phyloP scores from a whole-genome alignment of 2,113 vertebrate species.

The Corythornis cristatus region DNA sequence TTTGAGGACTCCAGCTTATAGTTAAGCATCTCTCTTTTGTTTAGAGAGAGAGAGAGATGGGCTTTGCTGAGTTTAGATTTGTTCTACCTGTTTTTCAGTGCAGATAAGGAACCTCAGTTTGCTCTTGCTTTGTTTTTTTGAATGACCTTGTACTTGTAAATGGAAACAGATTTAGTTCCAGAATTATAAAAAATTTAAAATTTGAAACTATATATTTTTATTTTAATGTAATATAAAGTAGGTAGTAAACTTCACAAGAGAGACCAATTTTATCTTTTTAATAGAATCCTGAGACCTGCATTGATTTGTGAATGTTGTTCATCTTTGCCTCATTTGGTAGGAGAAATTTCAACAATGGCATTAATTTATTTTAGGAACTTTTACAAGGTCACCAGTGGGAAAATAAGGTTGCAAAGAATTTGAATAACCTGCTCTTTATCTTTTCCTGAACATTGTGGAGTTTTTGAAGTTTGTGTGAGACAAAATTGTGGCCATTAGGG shows the following conservation, averaged over 20 bases:
- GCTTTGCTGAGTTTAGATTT: neutral
- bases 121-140: neutral
- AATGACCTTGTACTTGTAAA: neutral
- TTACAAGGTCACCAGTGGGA: neutral
- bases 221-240: neutral
- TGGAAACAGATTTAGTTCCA: neutral
- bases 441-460: neutral
- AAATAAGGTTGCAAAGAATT: neutral
- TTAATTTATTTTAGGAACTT: neutral
- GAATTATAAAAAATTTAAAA: neutral
- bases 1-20: neutral
- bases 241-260: neutral
- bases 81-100: neutral
- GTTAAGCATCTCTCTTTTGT: neutral
- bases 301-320: neutral
- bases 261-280: neutral
- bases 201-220: neutral
- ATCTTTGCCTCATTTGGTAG: neutral
- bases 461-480: neutral
- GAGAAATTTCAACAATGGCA: neutral
- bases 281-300: neutral
- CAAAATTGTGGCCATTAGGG: neutral
- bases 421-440: neutral
- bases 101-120: neutral
- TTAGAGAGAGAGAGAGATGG: neutral